Base-by-base conservation (phyloP, 2,797 vertebrate genomes). In the Myotis pilosus region DNA sequence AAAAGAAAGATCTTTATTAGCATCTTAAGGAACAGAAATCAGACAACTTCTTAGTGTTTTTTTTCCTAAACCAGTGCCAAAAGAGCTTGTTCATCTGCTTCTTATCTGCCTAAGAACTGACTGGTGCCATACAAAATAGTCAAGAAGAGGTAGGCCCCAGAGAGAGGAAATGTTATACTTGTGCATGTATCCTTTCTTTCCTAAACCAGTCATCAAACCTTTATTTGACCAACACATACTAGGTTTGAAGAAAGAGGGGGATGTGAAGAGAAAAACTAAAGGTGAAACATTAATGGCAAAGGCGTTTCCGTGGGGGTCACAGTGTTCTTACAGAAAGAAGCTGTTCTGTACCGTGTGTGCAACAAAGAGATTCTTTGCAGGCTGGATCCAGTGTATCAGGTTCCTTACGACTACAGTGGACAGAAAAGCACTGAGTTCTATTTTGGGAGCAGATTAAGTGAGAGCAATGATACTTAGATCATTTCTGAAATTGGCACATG, bases 61-160 rank as follows among this genome's bases (percentile, higher is more conserved):
- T 38, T 87, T 94, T 96, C 53, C 80, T 87, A 96, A 94, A 92
- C 64, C 72, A 81, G 69, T 62, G 38, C 86, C 64, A 19, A 76
- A 92, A 19, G 3, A 94, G 16, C 60, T 36, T 15, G 66, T 85
- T 75, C 0, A 12, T 28, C 60, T 64, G 28, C 47, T 87, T n/a
- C 15, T 41, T 23, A 5, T 82, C 55, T 76, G 79, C 51, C 55
- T 71, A 23, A 55, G n/a, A 74, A 28, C 25, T 47, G 57, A 83
- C n/a, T 62, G n/a, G 53, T 74, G 11, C n/a, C 17, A 12, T 36
- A 41, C 44, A 51, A 94, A 90, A 85, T 41, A 49, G 17, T 44
- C 53, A 84, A 28, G 66, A 93, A 49, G 53, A 78, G 25, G 53
- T 47, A 25, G 87, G 89, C 93, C 22, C 22, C 57, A 89, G 64